Base-by-base conservation (phyloP, 2,888 invertebrate genomes). In the Altica lythri region DNA sequence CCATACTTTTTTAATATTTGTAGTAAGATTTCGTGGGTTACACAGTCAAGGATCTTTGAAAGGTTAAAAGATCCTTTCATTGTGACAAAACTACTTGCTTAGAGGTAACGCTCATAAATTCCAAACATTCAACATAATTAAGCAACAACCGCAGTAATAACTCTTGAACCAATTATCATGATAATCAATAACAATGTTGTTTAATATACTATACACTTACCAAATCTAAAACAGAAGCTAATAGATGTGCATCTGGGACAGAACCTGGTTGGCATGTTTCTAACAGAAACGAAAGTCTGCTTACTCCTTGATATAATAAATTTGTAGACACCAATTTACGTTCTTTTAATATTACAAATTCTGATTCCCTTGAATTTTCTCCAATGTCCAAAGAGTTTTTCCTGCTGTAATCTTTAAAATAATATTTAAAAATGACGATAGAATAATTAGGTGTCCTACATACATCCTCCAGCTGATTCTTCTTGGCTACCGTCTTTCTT, bases 201-300 rank as follows among this genome's bases (percentile, higher is more conserved):
- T n/a, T n/a, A n/a, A n/a, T n/a, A n/a, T n/a, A n/a, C n/a, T n/a
- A n/a, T n/a, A n/a, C n/a, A n/a, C n/a, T n/a, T 78, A 96, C 97
- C 83, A 99, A 81, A 77, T 98, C 97, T 42, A 99, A 78, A 44
- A 95, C 81, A 2, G 97, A 95, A 0, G 94, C 95, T 74, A 99
- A 86, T 22, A 99, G 83, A 65, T 96, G 92, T 1, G 97, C 90
- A 79, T 99, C 99, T 0, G 99, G 99, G 48, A 98, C 89, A 0
- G 92, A 86, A 0, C 99, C 99, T 0, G 99, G 99, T 54, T 92
- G 90, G 63, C 95, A 95, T 6, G 94, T 94, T 77, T 99, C 98
- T 61, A 99, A 75, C 22, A 99, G 79, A 75, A 99, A 95, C 35
- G 90, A 89, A 71, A 99, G 89, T 34, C 97, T 80, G 27, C 89